Percentiles rank a stretch among this genome's conserved stretches.
These are phyloP conservation scores for Lordiphosa stackelbergi DNA, from an alignment of 1,140 invertebrate genomes.

Conservation along the genomic window DNA sequence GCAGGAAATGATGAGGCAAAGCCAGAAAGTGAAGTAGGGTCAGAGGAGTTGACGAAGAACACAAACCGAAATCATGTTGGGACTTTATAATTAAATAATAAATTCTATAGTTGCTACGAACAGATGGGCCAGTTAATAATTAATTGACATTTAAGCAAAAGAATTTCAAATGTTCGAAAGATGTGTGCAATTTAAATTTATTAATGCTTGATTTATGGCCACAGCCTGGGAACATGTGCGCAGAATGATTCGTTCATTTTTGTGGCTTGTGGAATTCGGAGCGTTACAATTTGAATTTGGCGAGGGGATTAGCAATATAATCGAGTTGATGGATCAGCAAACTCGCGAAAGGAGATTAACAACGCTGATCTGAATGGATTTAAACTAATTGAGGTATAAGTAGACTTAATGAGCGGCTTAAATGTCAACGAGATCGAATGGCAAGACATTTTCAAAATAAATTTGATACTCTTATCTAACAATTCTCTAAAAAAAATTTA, in stretches of 20 bases:
- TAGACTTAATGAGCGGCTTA: too few relatives aligned
- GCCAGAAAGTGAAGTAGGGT: neutral
- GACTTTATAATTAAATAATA: constrained; percentile 68
- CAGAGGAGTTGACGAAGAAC: constrained; percentile 7
- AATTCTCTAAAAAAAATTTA: constrained; percentile 30
- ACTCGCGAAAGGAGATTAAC: too few relatives aligned
- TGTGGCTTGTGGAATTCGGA: neutral
- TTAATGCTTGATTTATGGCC: too few relatives aligned
- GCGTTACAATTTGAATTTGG: constrained; percentile 57
- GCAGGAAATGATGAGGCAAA: constrained; percentile 55
- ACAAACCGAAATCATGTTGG: constrained; percentile 38
- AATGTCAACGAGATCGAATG: too few relatives aligned
- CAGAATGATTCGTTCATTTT: constrained; percentile 23
- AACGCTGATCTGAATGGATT: too few relatives aligned
- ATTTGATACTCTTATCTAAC: too few relatives aligned
- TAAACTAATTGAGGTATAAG: too few relatives aligned
- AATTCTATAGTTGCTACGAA: constrained; percentile 19
- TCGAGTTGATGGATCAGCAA: too few relatives aligned
- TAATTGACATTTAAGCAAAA: constrained; percentile 68
- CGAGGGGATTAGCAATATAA: neutral
- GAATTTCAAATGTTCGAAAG: constrained; percentile 52
- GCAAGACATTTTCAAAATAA: too few relatives aligned
- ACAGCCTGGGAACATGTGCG: constrained; percentile 46
- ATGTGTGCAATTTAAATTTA: constrained; percentile 42
- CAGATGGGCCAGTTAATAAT: constrained; percentile 53